These are phyloP conservation scores for Microctonus aethiopoides DNA, from an alignment of 2,888 invertebrate genomes.

Conservation along the genomic window DNA sequence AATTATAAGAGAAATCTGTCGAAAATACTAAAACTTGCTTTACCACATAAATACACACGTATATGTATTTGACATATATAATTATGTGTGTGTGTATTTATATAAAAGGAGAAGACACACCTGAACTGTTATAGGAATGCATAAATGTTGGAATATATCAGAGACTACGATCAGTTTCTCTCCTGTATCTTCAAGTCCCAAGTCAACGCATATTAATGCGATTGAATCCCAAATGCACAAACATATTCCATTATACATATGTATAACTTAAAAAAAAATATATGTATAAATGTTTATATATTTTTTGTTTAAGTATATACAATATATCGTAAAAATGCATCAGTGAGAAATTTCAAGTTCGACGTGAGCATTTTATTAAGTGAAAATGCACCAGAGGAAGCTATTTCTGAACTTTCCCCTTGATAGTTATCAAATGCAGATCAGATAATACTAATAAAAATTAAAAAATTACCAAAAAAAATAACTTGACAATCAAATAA, in stretches of 20 bases:
- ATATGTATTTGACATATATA: not conserved
- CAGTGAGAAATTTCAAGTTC: constrained; percentile 20
- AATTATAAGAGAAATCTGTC: constrained; percentile 27
- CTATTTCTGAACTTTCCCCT: constrained; percentile 24
- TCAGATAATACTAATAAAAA: not conserved
- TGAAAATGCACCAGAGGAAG: constrained; percentile 18
- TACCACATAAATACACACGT: not conserved
- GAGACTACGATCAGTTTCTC: not conserved
- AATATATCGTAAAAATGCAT: constrained; percentile 1
- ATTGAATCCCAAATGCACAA: not conserved
- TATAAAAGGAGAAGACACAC: constrained; percentile 6
- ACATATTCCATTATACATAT: not conserved
- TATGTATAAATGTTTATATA: too few relatives aligned
- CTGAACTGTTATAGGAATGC: not conserved
- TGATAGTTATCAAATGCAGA: constrained; percentile 1
- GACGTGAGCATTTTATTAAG: constrained; percentile 2
- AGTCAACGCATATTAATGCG: not conserved
- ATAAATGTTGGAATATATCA: not conserved
- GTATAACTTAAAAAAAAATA: not conserved
- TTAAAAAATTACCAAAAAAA: too few relatives aligned
- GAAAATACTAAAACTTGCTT: constrained; percentile 21
- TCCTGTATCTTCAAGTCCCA: not conserved
- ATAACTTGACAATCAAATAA: too few relatives aligned
- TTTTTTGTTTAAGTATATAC: not conserved
- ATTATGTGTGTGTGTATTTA: not conserved